These are phyloP conservation scores for Pelosia muscerda DNA, from an alignment of 2,888 invertebrate species.

Conservation along the genomic window DNA sequence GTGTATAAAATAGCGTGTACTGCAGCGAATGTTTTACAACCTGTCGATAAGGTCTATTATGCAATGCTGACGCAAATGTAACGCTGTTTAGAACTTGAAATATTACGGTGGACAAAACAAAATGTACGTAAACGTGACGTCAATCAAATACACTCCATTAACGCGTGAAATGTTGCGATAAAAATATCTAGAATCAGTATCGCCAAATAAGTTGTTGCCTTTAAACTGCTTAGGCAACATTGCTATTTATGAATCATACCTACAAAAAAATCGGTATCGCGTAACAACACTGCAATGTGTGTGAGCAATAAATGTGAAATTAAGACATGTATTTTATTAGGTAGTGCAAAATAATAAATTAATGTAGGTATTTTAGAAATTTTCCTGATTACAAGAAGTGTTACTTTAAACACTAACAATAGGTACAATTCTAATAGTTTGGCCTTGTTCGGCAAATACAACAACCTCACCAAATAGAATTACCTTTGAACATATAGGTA, in stretches of 20 bases:
- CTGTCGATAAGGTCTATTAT: slow-evolving; percentile 55
- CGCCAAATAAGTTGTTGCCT: slow-evolving; percentile 4
- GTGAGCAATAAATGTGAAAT: slow-evolving; percentile 1
- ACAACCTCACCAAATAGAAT: no score
- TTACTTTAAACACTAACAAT: background rate
- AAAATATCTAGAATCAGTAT: slow-evolving; percentile 15
- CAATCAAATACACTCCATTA: slow-evolving; percentile 34
- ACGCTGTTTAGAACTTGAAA: slow-evolving; percentile 26
- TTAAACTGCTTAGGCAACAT: background rate
- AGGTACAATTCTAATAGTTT: background rate
- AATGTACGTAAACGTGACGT: slow-evolving; percentile 36
- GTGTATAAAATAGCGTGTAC: slow-evolving; percentile 43
- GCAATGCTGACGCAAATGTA: slow-evolving; percentile 58
- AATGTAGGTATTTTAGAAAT: background rate
- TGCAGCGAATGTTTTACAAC: slow-evolving; percentile 50
- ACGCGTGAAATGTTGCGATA: slow-evolving; percentile 14
- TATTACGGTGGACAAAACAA: slow-evolving; percentile 20
- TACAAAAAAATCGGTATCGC: background rate
- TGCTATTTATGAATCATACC: background rate
- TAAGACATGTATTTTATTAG: background rate
- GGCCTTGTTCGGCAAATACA: no score
- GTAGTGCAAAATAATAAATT: no score
- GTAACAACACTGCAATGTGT: background rate
- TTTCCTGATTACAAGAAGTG: background rate
- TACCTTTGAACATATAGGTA: background rate